A percentile compares a stretch with the other conserved stretches of the same genome.
phyloP scores from a whole-genome alignment of 2,797 vertebrate genomes.

The Chaetophractus vellerosus region DNA sequence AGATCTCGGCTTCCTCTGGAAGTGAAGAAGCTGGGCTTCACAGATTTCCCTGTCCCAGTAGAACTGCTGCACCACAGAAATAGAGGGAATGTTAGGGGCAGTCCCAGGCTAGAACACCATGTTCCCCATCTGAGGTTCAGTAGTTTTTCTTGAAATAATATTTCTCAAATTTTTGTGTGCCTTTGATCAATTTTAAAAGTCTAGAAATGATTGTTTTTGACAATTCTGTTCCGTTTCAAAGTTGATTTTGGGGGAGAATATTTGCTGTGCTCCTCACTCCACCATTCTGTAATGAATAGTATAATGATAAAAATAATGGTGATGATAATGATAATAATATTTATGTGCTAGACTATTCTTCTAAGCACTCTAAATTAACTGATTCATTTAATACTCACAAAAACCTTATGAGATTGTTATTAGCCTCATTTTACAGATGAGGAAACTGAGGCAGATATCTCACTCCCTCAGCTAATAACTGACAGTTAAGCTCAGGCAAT shows the following conservation, averaged over 20 bases:
- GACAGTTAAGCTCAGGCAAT: not conserved
- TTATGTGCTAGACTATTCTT: not conserved
- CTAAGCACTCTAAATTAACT: not conserved
- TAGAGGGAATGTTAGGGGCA: not conserved
- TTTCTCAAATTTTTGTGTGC: not conserved
- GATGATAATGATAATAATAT: not conserved
- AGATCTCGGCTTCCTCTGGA: not conserved
- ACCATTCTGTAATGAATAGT: not conserved
- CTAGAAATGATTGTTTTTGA: conserved; percentile 5
- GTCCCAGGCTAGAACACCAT: not conserved
- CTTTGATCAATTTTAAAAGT: not conserved
- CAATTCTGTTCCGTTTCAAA: not conserved
- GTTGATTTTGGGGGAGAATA: not conserved
- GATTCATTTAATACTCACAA: not conserved
- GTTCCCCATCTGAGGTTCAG: not conserved
- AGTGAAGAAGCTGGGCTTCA: not conserved
- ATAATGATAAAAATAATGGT: not conserved
- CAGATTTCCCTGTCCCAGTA: not conserved
- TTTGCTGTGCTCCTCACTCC: not conserved
- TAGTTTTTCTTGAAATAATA: not conserved
- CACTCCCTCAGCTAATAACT: not conserved
- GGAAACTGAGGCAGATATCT: not conserved
- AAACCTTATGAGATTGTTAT: not conserved
- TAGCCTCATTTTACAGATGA: not conserved
- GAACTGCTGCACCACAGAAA: not conserved